Percentiles rank a stretch among this genome's conserved stretches.
phyloP scores from a whole-genome alignment of 2,888 invertebrate genomes.

The Thera britannica region DNA sequence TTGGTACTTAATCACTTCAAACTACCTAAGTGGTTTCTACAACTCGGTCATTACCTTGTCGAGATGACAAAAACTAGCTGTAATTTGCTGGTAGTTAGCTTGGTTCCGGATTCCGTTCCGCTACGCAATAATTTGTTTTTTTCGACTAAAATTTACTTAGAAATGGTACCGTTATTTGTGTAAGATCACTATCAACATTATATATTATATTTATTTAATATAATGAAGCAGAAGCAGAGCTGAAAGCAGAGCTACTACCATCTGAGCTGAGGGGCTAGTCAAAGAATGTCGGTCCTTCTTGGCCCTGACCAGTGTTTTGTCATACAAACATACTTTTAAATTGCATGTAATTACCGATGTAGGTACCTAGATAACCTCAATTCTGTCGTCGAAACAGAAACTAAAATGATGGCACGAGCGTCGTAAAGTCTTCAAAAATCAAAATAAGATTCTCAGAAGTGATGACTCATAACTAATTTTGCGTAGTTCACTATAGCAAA shows the following conservation, averaged over 20 bases:
- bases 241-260: too few species aligned
- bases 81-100: constrained; percentile 13
- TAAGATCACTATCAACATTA: too few species aligned
- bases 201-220: too few species aligned
- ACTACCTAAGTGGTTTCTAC: constrained; percentile 28
- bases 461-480: constrained; percentile 12
- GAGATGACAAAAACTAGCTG: constrained; percentile 27
- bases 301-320: too few species aligned
- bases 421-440: neutral
- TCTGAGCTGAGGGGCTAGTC: too few species aligned
- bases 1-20: constrained; percentile 32
- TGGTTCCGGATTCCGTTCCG: constrained; percentile 23
- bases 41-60: constrained; percentile 23
- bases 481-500: constrained; percentile 3
- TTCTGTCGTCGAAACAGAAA: too few species aligned
- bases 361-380: too few species aligned
- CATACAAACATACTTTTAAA: too few species aligned
- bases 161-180: too few species aligned
- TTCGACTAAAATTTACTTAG: neutral
- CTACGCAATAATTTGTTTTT: neutral
- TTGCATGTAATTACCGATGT: too few species aligned
- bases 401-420: constrained; percentile 6
- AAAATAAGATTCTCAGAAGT: neutral
- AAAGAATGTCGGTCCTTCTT: too few species aligned
- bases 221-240: too few species aligned